Conservation (phyloP, 2,888 invertebrate genomes). For the Seira sanloemensis region DNA sequence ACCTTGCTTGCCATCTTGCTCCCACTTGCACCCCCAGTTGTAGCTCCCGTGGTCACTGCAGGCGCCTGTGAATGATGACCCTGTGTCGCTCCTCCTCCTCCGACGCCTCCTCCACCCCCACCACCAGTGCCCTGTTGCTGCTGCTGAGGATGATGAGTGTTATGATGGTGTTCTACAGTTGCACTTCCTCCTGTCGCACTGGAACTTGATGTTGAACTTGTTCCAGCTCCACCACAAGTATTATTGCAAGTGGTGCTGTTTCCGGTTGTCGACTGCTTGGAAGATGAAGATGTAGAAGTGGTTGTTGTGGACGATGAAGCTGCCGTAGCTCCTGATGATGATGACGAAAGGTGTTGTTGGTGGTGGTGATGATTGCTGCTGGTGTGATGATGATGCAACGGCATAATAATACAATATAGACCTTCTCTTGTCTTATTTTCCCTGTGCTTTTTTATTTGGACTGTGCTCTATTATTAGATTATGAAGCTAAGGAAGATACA, state of each 20-base stretch:
- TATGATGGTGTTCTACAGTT: conserved; percentile 23
- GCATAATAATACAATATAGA: conserved; percentile 39
- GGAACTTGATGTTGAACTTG: conserved; percentile 14
- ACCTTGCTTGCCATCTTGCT: conserved; percentile 46
- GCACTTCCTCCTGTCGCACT: background rate
- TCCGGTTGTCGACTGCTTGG: conserved; percentile 34
- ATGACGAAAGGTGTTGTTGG: conserved; percentile 48
- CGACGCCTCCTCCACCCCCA: conserved; percentile 27
- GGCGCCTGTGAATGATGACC: conserved; percentile 16
- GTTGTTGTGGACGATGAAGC: conserved; percentile 28
- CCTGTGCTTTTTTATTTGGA: background rate
- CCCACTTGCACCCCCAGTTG: background rate
- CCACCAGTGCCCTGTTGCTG: conserved; percentile 20
- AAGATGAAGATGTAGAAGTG: conserved; percentile 35
- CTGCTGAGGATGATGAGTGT: conserved; percentile 25
- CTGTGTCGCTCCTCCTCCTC: conserved; percentile 44
- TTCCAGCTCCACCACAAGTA: conserved; percentile 8
- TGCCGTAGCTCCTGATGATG: background rate
- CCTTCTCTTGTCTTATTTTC: background rate
- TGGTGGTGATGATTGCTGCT: conserved; percentile 55
- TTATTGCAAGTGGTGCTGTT: conserved; percentile 38
- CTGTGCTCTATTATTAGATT: background rate
- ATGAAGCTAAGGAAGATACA: background rate
- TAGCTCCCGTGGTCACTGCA: background rate
- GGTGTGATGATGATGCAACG: conserved; percentile 60